Evolutionary conservation across 2,888 invertebrate species (phyloP), one percentile per base, ranked within the genome.

Genomic region (Drosophila pseudotakahashii): DNA sequence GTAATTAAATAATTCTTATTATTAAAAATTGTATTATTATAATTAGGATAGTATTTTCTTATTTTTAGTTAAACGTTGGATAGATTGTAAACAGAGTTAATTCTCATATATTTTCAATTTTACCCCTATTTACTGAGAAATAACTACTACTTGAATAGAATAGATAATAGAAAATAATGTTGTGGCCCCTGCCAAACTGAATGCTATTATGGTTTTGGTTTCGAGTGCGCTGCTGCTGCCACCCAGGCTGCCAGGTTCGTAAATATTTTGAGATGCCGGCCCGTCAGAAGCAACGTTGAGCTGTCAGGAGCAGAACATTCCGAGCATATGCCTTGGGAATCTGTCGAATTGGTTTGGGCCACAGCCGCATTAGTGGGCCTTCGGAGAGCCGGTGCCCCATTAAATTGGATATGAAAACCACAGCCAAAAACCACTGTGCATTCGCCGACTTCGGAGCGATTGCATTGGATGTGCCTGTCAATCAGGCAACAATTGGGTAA

Each of bases 401-500:
- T 68, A 68, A 54, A 54, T 68, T 68, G 23, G 44, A 37, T 67
- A 37, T 44, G 36, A 50, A 67, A 54, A 64, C 63, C 67, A 16
- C 63, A 67, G 30, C 13, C 19, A n/a, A 52, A 19, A 44, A 37
- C 67, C 68, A 64, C 68, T 32, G 64, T 67, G 30, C 47, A 6
- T 10, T 16, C 14, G 32, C 14, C 14, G 47, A 14, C 47, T 47
- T 11, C 5, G n/a, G 11, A 47, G 68, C 44, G 13, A 42, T 45
- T 62, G 63, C 45, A 45, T 16, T 37, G 45, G 61, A 62, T 42
- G 26, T 45, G 63, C 37, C 64, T 45, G 64, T 64, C 64, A 64
- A 64, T 64, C 64, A 68, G 68, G 44, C 55, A 68, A 68, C 68
- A 66, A 66, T 66, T 68, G 69, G 64, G 55, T 47, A 68, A 66